Evolutionary conservation across 1,140 invertebrate species (phyloP).

Genomic region (Cyclargus thomasi): DNA sequence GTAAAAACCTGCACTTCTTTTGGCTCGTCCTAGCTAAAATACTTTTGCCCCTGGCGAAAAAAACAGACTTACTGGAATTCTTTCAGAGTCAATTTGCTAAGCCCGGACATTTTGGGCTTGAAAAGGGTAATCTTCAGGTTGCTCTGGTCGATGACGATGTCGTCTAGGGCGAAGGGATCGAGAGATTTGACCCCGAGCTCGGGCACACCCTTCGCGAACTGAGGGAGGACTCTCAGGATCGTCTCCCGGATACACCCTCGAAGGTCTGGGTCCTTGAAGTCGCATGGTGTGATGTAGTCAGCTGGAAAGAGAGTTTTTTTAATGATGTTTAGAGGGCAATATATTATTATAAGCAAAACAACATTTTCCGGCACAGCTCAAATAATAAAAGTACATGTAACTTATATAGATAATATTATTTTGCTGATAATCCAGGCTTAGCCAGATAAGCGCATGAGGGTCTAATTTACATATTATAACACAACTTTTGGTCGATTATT

Average conservation of each 20-base stretch:
- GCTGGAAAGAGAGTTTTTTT: conserved; percentile 5
- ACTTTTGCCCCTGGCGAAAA: not conserved
- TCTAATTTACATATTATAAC: too few relatives aligned
- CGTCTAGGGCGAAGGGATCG: not conserved
- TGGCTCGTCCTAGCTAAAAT: not conserved
- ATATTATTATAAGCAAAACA: too few relatives aligned
- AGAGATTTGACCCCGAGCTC: not conserved
- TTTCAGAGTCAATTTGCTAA: not conserved
- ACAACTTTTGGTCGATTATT: too few relatives aligned
- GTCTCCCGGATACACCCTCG: not conserved
- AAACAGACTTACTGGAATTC: conserved; percentile 4
- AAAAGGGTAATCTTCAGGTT: not conserved
- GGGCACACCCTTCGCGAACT: conserved; percentile 12
- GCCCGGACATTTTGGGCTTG: not conserved
- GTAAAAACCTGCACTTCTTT: too few relatives aligned
- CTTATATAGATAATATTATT: too few relatives aligned
- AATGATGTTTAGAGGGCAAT: not conserved
- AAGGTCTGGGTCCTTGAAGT: conserved; percentile 9
- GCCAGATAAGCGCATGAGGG: too few relatives aligned
- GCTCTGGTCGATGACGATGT: not conserved
- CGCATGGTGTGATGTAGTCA: conserved; percentile 15
- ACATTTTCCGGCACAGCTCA: too few relatives aligned
- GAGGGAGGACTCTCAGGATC: not conserved
- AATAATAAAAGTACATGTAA: too few relatives aligned
- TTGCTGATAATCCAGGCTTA: too few relatives aligned